phyloP scores from a whole-genome alignment of 2,797 vertebrate genomes.

The Champsocephalus esox region DNA sequence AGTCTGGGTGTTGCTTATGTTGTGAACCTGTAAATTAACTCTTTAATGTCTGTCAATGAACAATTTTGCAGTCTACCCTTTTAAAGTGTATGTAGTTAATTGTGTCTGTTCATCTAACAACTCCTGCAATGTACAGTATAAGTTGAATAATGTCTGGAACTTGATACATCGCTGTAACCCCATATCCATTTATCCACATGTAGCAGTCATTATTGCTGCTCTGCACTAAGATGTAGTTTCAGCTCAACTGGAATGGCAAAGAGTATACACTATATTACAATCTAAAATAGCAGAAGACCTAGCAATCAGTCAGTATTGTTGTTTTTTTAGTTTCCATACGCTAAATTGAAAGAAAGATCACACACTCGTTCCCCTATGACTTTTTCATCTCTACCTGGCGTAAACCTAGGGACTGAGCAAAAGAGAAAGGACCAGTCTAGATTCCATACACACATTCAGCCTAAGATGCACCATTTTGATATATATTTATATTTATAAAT shows the following conservation, averaged over 20 bases:
- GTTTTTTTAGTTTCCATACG: slow-evolving; percentile 9
- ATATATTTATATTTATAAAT: too few relatives aligned
- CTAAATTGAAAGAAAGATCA: slow-evolving; percentile 41
- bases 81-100: slow-evolving; percentile 8
- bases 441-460: too few relatives aligned
- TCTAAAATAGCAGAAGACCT: slow-evolving; percentile 40
- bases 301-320: slow-evolving; percentile 13
- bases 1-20: slow-evolving; percentile 6
- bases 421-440: too few relatives aligned
- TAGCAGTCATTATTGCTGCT: slow-evolving; percentile 24
- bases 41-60: slow-evolving; percentile 5
- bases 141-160: slow-evolving; percentile 58
- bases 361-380: slow-evolving; percentile 50
- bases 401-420: too few relatives aligned
- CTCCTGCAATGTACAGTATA: slow-evolving; percentile 31
- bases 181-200: slow-evolving; percentile 29
- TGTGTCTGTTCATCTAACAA: slow-evolving; percentile 6
- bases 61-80: neutral
- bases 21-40: slow-evolving; percentile 10
- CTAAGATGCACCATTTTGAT: too few relatives aligned
- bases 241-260: slow-evolving; percentile 11
- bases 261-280: slow-evolving; percentile 30
- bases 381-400: slow-evolving; percentile 1
- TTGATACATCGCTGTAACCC: slow-evolving; percentile 38
- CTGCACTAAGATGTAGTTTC: slow-evolving; percentile 18